These are phyloP conservation scores for Prosopocoilus inquinatus DNA, from an alignment of 2,888 invertebrate genomes.

Conservation along the genomic window DNA sequence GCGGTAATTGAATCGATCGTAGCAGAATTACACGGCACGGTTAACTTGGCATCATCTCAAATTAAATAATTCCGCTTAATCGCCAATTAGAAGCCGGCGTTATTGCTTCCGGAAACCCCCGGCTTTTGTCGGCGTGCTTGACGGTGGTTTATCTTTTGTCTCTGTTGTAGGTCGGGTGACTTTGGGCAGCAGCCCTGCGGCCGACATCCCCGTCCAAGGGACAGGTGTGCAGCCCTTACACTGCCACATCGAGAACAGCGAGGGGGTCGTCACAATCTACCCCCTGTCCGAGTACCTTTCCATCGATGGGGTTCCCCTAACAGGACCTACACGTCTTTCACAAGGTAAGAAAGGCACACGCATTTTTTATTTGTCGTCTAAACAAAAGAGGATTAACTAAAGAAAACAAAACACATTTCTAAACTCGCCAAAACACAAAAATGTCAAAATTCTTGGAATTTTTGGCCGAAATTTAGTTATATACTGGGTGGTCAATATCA, in stretches of 20 bases:
- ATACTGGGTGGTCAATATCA: too few species aligned
- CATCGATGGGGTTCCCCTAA: conserved; percentile 73
- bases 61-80: too few species aligned
- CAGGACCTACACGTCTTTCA: conserved; percentile 70
- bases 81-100: too few species aligned
- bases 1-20: too few species aligned
- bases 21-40: too few species aligned
- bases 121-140: background rate
- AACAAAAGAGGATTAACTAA: background rate
- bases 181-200: conserved; percentile 74
- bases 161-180: conserved; percentile 73
- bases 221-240: conserved; percentile 81
- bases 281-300: conserved; percentile 58
- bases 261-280: conserved; percentile 81
- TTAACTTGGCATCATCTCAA: too few species aligned
- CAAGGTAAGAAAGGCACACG: conserved; percentile 64
- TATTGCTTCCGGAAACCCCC: too few species aligned
- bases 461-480: too few species aligned
- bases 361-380: background rate
- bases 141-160: conserved; percentile 34
- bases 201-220: conserved; percentile 83
- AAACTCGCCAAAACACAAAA: too few species aligned
- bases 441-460: too few species aligned
- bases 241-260: conserved; percentile 83
- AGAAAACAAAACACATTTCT: too few species aligned